A percentile compares a stretch with the other conserved stretches of the same genome.
phyloP scores from a whole-genome alignment of 2,888 invertebrate species.

The Dexiosoma caninum region DNA sequence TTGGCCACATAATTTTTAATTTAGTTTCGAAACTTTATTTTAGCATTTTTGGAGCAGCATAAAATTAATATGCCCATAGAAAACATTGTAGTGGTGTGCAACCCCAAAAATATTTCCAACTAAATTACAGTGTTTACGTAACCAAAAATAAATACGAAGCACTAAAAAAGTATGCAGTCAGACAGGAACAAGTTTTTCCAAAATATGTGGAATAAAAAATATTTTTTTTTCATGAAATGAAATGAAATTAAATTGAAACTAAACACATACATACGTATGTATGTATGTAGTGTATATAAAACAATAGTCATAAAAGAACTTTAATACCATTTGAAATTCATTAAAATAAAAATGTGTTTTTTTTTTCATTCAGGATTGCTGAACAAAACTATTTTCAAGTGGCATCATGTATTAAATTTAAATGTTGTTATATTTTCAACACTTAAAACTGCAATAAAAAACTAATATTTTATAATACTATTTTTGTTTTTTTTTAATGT shows the following conservation, averaged over 20 bases:
- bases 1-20: too few species aligned
- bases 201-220: too few species aligned
- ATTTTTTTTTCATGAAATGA: background rate
- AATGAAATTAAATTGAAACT: conserved; percentile 26
- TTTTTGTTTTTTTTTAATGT: background rate
- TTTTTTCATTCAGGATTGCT: background rate
- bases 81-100: background rate
- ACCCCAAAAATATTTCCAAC: background rate
- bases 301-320: conserved; percentile 35
- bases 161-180: background rate
- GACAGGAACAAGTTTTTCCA: background rate
- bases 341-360: background rate
- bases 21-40: too few species aligned
- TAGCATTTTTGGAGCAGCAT: too few species aligned
- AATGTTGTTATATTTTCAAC: background rate
- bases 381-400: background rate
- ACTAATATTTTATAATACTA: background rate
- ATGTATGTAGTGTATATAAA: too few species aligned
- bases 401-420: background rate
- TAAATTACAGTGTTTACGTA: background rate
- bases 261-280: too few species aligned
- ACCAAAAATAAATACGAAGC: background rate
- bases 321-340: conserved; percentile 18
- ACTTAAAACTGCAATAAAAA: background rate
- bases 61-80: background rate